Evolutionary conservation across 2,113 vertebrate genomes (phyloP).

Genomic region (Myotis lucifugus): DNA sequence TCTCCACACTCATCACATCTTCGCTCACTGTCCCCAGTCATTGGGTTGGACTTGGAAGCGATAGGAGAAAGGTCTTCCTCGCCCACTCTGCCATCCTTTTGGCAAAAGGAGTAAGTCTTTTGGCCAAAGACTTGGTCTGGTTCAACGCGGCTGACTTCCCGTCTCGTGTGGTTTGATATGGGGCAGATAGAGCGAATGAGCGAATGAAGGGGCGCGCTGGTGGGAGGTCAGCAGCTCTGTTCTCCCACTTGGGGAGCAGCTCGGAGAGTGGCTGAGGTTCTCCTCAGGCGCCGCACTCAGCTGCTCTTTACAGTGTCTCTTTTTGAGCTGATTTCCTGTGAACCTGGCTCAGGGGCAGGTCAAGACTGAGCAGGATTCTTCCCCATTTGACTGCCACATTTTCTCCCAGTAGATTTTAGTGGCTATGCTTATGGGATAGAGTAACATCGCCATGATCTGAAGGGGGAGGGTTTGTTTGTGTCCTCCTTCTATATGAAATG

Average conservation of each 20-base stretch:
- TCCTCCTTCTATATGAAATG: constrained; percentile 88
- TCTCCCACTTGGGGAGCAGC: neutral
- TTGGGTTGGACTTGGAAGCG: neutral
- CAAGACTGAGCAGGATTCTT: neutral
- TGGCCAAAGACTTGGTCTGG: no score
- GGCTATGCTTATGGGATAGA: constrained; percentile 94
- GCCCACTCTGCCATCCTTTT: neutral
- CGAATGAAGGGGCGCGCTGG: neutral
- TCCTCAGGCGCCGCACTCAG: neutral
- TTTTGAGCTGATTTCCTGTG: neutral
- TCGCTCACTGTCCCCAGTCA: no score
- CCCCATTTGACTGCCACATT: constrained; percentile 92
- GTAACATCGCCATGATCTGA: constrained; percentile 88
- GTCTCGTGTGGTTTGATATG: neutral
- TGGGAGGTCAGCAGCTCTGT: neutral
- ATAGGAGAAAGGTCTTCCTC: neutral
- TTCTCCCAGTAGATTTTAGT: constrained; percentile 83
- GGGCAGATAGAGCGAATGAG: neutral
- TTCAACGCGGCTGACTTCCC: neutral
- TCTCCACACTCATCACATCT: neutral
- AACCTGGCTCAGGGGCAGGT: neutral
- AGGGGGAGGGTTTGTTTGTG: constrained; percentile 83
- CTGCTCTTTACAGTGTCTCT: neutral
- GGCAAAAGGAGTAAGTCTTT: no score
- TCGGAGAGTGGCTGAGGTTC: neutral